These are phyloP conservation scores for Lordiphosa fenestrarum DNA, from an alignment of 2,888 invertebrate species.

Conservation along the genomic window DNA sequence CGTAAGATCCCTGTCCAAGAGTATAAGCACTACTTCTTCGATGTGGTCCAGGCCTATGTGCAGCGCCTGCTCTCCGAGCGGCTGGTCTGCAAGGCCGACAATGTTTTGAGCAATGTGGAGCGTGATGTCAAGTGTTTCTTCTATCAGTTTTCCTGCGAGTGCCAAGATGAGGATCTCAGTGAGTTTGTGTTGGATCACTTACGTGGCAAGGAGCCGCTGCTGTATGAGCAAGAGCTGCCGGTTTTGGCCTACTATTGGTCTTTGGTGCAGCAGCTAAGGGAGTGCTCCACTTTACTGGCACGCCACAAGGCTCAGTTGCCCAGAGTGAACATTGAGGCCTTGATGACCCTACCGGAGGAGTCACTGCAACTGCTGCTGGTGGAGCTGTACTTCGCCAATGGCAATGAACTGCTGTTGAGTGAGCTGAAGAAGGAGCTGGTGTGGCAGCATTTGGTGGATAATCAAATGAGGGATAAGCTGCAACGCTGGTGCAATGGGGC, in stretches of 20 bases:
- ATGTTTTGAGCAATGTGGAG: slow-evolving; percentile 74
- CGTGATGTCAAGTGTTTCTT: slow-evolving; percentile 76
- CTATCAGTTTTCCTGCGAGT: slow-evolving; percentile 82
- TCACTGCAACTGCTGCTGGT: slow-evolving; percentile 70
- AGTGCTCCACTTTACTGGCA: slow-evolving; percentile 42
- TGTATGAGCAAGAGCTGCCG: slow-evolving; percentile 63
- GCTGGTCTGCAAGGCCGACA: slow-evolving; percentile 76
- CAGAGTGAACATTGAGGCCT: slow-evolving; percentile 73
- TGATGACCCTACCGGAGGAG: slow-evolving; percentile 75
- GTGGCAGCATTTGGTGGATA: slow-evolving; percentile 76
- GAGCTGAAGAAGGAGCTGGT: slow-evolving; percentile 75
- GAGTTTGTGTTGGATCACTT: slow-evolving; percentile 86
- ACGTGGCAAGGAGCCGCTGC: slow-evolving; percentile 80
- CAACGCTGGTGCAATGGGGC: slow-evolving; percentile 66
- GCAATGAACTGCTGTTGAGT: slow-evolving; percentile 69
- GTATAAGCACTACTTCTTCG: slow-evolving; percentile 74
- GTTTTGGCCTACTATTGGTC: slow-evolving; percentile 75
- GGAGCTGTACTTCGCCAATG: slow-evolving; percentile 77
- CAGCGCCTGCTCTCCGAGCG: slow-evolving; percentile 77
- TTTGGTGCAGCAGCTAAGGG: slow-evolving; percentile 66
- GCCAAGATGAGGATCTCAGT: slow-evolving; percentile 82
- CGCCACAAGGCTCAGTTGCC: slow-evolving; percentile 46
- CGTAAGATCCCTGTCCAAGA: slow-evolving; percentile 59
- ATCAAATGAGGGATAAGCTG: slow-evolving; percentile 52
- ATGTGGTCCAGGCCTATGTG: slow-evolving; percentile 78